Conservation (phyloP, 1,140 invertebrate species). For the Tetragnatha versicolor region DNA sequence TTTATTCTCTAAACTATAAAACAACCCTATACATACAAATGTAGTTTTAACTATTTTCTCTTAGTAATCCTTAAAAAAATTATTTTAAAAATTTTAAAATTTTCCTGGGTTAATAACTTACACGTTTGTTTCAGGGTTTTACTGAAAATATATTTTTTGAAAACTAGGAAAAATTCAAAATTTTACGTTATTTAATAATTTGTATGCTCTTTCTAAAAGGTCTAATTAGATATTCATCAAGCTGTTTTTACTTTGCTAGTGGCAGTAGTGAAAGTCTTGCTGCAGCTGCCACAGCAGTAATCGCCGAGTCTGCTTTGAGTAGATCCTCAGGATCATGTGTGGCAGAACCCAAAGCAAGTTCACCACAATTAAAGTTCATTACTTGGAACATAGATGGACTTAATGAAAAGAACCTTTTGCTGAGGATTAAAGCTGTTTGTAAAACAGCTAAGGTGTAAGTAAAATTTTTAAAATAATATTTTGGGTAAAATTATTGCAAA, state of each 20-base stretch:
- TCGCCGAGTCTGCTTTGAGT: slow-evolving; percentile 37
- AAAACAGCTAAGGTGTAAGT: slow-evolving; percentile 67
- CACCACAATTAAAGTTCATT: slow-evolving; percentile 62
- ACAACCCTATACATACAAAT: too few species aligned
- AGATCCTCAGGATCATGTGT: neutral
- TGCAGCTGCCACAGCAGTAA: slow-evolving; percentile 47
- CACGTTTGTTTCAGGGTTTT: too few species aligned
- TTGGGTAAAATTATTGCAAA: neutral
- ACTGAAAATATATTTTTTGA: too few species aligned
- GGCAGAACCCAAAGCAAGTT: neutral
- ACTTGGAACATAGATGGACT: slow-evolving; percentile 75
- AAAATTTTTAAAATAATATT: neutral
- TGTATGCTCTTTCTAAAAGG: too few species aligned
- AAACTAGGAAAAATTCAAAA: too few species aligned
- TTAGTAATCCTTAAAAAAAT: too few species aligned
- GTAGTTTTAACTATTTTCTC: too few species aligned
- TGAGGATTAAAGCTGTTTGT: slow-evolving; percentile 67
- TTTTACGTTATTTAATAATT: too few species aligned
- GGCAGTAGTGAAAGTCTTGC: slow-evolving; percentile 25
- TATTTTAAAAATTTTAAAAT: too few species aligned
- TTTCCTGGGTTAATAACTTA: too few species aligned
- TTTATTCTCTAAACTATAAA: too few species aligned
- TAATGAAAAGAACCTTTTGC: slow-evolving; percentile 67
- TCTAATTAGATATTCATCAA: too few species aligned
- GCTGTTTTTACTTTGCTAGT: slow-evolving; percentile 32